Base-by-base conservation (phyloP, 2,113 vertebrate genomes). In the Paraplagusia blochii region DNA sequence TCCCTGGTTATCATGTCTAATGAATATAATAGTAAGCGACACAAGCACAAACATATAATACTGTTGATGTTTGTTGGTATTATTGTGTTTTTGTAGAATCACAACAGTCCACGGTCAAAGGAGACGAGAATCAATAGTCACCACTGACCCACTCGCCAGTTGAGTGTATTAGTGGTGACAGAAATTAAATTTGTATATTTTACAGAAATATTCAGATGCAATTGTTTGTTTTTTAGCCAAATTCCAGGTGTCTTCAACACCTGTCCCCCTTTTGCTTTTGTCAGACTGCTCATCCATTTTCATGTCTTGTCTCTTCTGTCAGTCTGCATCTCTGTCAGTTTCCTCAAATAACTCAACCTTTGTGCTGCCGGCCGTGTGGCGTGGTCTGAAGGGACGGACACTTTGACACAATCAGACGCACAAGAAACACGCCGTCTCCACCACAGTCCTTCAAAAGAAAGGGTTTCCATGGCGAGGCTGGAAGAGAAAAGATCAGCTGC, bases 381-480 rank as follows among this genome's bases (percentile, higher is more conserved):
- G 0, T 11, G 29, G 18, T 78, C 64, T 69, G 55, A 33, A 51
- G 74, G 53, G 64, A 79, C 11, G 5, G 12, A 29, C 58, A 54
- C 43, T 22, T 44, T 29, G 35, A 44, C 38, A 40, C 38, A 40
- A 11, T 13, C 13, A 11, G 38, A 51, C 53, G 39, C 38, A 43
- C 40, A 60, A n/a, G 9, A 62, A 50, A 61, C 44, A 53, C 58
- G 48, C 47, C 34, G 4, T 7, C 42, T n/a, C 42, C 63, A 53
- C 67, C 4, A 0, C 0, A 36, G 58, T 76, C 15, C 66, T 59
- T 60, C 44, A 22, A 55, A 73, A 76, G 71, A 76, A 55, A 73
- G 17, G 87, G 88, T 88, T 82, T 82, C 42, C 83, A 84, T 87
- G 84, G 84, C 74, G 79, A 87, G 54, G 59, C 45, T 2, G 42